A percentile compares a stretch with the other conserved stretches of the same genome.
phyloP scores from a whole-genome alignment of 92 coral and sea anemone genomes.

The Zoanthus gigantus region DNA sequence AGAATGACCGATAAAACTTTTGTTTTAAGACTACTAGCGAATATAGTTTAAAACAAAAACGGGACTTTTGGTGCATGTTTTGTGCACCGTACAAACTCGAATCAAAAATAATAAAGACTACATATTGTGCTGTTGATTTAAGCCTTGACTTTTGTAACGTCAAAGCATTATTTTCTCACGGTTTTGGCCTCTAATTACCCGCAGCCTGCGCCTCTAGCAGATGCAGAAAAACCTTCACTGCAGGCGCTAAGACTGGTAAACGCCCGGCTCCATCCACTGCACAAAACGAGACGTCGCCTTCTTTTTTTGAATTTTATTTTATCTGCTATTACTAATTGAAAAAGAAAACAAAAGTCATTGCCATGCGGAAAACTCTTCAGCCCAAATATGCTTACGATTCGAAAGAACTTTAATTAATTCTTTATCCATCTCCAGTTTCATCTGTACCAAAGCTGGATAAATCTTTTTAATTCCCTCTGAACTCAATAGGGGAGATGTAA shows the following conservation, averaged over 20 bases:
- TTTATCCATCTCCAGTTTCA: constrained; percentile 39
- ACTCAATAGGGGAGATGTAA: constrained; percentile 51
- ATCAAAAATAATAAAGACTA: neutral
- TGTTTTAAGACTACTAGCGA: neutral
- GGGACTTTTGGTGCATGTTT: neutral
- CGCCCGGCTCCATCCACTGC: constrained; percentile 36
- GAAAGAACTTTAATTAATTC: constrained; percentile 34
- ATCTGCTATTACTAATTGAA: neutral
- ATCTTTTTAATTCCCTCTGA: constrained; percentile 42
- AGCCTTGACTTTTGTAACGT: constrained; percentile 21
- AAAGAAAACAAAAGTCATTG: neutral
- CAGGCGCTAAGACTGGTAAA: constrained; percentile 25
- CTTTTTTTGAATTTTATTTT: neutral
- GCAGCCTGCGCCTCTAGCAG: neutral
- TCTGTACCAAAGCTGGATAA: constrained; percentile 30
- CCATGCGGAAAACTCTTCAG: neutral
- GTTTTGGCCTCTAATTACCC: constrained; percentile 21
- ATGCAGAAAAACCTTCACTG: neutral
- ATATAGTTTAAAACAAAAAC: neutral
- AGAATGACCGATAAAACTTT: neutral
- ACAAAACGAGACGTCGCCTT: neutral
- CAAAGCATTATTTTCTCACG: constrained; percentile 34
- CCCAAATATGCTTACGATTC: constrained; percentile 10
- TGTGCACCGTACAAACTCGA: neutral
- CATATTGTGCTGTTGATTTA: constrained; percentile 5